Conservation (phyloP, 1,140 invertebrate species). For the Holcopasites calliopsidis region DNA sequence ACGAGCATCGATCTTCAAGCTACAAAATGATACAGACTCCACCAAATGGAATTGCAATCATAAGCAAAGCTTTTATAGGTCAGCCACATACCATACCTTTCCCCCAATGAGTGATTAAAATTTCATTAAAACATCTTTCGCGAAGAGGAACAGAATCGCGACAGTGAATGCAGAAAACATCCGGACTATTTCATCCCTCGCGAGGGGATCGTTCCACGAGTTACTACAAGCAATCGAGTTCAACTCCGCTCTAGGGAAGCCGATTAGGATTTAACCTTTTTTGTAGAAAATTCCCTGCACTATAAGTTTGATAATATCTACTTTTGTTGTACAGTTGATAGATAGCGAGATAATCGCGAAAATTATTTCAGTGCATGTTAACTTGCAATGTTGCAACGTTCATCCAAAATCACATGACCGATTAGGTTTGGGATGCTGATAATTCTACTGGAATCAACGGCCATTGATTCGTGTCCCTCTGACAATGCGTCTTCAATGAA, state of each 20-base stretch:
- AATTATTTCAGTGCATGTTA: too few relatives aligned
- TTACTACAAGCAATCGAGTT: slow-evolving; percentile 34
- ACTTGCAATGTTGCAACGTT: too few relatives aligned
- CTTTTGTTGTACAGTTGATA: too few relatives aligned
- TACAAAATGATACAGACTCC: slow-evolving; percentile 7
- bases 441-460: slow-evolving; percentile 50
- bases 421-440: slow-evolving; percentile 49
- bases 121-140: neutral
- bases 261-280: too few relatives aligned
- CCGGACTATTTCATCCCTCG: neutral
- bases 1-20: slow-evolving; percentile 23
- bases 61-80: neutral
- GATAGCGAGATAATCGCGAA: too few relatives aligned
- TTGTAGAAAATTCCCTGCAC: too few relatives aligned
- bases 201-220: neutral
- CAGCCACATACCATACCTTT: neutral
- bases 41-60: neutral
- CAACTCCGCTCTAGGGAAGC: slow-evolving; percentile 39
- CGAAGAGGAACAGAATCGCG: neutral
- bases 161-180: too few relatives aligned
- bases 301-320: too few relatives aligned
- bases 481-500: slow-evolving; percentile 23
- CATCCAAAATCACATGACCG: too few relatives aligned
- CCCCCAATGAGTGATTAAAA: neutral
- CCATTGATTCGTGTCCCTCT: slow-evolving; percentile 30